These are phyloP conservation scores for Tuta absoluta DNA, from an alignment of 2,888 invertebrate genomes.

Conservation along the genomic window DNA sequence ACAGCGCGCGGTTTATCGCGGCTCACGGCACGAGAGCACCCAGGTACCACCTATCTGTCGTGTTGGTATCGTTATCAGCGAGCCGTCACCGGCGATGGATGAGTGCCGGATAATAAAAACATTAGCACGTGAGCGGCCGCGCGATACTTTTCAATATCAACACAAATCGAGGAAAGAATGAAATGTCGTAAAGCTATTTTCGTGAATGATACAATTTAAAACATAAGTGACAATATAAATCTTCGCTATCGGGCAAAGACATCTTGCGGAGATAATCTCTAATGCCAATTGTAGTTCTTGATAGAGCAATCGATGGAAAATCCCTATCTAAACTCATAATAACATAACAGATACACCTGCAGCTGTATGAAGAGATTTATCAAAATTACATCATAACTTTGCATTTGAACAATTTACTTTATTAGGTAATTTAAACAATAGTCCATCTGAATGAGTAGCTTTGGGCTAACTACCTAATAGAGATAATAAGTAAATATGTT, in stretches of 20 bases:
- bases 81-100: constrained; percentile 51
- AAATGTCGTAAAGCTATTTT: constrained; percentile 67
- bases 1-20: constrained; percentile 48
- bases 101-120: constrained; percentile 70
- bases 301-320: constrained; percentile 22
- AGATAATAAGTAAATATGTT: background rate
- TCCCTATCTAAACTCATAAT: constrained; percentile 10
- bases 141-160: constrained; percentile 55
- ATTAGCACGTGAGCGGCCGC: constrained; percentile 72
- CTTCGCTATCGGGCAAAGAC: constrained; percentile 75
- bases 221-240: constrained; percentile 40
- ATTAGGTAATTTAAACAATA: constrained; percentile 8
- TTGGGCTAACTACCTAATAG: background rate
- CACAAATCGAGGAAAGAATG: constrained; percentile 51
- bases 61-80: constrained; percentile 62
- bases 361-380: constrained; percentile 6
- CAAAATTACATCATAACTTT: constrained; percentile 2
- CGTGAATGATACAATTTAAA: constrained; percentile 60
- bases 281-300: constrained; percentile 8
- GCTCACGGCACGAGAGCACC: constrained; percentile 36
- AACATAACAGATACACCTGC: constrained; percentile 4
- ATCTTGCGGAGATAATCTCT: constrained; percentile 34
- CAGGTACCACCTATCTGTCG: constrained; percentile 39
- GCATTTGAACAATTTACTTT: background rate
- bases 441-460: background rate